These are phyloP conservation scores for Bombycilla garrulus DNA, from an alignment of 2,113 vertebrate genomes.

Conservation along the genomic window DNA sequence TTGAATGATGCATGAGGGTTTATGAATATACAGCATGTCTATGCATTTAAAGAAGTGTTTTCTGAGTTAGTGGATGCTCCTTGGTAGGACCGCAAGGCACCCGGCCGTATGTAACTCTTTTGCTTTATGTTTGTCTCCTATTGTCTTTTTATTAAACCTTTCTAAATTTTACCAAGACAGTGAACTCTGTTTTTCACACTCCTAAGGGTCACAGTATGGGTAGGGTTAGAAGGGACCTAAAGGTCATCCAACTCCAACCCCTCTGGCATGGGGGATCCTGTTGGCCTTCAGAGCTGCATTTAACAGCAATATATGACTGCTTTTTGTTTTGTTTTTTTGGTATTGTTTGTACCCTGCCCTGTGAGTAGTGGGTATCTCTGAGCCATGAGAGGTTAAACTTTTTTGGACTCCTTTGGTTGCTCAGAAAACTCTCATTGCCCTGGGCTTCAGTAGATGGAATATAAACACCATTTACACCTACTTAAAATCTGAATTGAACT, in stretches of 20 bases:
- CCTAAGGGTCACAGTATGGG: neutral
- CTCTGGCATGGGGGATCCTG: neutral
- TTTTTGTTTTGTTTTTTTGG: neutral
- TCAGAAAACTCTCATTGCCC: neutral
- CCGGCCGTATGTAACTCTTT: too few relatives aligned
- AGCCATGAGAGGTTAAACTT: neutral
- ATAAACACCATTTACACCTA: constrained; percentile 28
- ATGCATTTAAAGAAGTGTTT: too few relatives aligned
- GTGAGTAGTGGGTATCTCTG: neutral
- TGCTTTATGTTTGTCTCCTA: too few relatives aligned
- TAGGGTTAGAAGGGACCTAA: neutral
- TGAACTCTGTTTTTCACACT: too few relatives aligned
- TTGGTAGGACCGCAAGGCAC: too few relatives aligned
- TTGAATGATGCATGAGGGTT: too few relatives aligned
- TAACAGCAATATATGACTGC: neutral
- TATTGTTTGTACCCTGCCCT: neutral
- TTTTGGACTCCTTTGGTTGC: neutral
- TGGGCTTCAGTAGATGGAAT: neutral
- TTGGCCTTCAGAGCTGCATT: neutral
- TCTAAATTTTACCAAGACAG: too few relatives aligned
- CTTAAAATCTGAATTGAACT: constrained; percentile 39
- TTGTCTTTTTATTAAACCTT: too few relatives aligned
- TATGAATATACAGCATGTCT: too few relatives aligned
- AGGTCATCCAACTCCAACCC: neutral
- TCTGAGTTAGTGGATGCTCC: too few relatives aligned